A percentile compares a stretch with the other conserved stretches of the same genome.
These are phyloP conservation scores for Cydia strobilella DNA, from an alignment of 1,140 invertebrate species.

Conservation along the genomic window DNA sequence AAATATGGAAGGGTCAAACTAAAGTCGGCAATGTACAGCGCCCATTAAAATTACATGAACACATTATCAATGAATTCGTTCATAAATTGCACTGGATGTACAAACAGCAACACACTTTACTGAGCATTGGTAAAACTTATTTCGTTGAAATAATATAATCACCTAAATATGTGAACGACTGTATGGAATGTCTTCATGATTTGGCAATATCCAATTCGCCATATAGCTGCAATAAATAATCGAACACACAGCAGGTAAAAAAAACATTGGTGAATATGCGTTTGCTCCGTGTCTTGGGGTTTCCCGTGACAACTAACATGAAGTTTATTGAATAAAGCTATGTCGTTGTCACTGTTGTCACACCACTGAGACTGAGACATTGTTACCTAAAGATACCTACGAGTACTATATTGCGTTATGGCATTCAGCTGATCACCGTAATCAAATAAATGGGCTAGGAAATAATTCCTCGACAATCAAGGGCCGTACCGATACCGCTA, in stretches of 20 bases:
- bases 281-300: background rate
- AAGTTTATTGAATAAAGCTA: slow-evolving; percentile 4
- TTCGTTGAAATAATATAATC: no score
- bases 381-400: background rate
- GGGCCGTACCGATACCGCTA: slow-evolving; percentile 26
- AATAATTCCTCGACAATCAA: slow-evolving; percentile 25
- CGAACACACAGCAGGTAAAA: background rate
- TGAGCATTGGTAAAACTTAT: no score
- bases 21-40: no score
- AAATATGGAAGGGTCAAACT: no score
- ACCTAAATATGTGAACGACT: no score
- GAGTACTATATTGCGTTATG: slow-evolving; percentile 7
- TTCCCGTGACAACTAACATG: slow-evolving; percentile 3
- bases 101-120: no score
- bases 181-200: no score
- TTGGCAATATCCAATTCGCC: no score
- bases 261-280: background rate
- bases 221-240: background rate
- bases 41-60: no score
- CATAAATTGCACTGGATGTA: no score
- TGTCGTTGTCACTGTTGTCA: slow-evolving; percentile 6
- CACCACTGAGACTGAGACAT: slow-evolving; percentile 6
- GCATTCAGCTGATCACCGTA: background rate
- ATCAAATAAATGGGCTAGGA: slow-evolving; percentile 16
- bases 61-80: no score